Percentiles rank a stretch among this genome's conserved stretches.
These are phyloP conservation scores for Coendou prehensilis DNA, from an alignment of 2,797 vertebrate species.

Conservation along the genomic window DNA sequence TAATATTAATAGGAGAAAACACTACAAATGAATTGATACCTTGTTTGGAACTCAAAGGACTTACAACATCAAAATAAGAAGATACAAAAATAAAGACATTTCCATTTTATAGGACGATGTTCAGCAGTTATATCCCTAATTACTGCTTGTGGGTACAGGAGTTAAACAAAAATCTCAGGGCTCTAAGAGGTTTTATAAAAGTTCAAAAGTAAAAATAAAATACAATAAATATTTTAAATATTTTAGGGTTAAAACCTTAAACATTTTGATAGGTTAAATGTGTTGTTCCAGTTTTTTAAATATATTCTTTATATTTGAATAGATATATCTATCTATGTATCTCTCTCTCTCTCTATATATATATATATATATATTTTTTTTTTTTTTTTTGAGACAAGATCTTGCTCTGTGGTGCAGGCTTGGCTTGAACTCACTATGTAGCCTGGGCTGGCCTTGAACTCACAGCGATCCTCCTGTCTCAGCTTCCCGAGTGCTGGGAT, in stretches of 20 bases:
- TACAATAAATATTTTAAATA: neutral
- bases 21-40: neutral
- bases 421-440: no score
- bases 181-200: neutral
- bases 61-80: neutral
- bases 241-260: neutral
- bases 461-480: no score
- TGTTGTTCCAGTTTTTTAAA: neutral
- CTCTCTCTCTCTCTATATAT: no score
- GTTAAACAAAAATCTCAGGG: neutral
- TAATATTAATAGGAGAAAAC: neutral
- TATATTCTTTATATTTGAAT: neutral
- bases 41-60: neutral
- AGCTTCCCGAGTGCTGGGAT: no score
- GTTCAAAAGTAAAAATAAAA: neutral
- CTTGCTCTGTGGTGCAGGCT: no score
- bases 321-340: no score
- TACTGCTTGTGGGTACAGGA: neutral
- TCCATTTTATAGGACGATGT: neutral
- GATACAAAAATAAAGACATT: neutral
- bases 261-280: neutral
- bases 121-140: neutral
- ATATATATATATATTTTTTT: no score
- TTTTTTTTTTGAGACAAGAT: no score
- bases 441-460: no score